These are phyloP conservation scores for Rallus limicola DNA, from an alignment of 2,113 vertebrate genomes.

Conservation along the genomic window DNA sequence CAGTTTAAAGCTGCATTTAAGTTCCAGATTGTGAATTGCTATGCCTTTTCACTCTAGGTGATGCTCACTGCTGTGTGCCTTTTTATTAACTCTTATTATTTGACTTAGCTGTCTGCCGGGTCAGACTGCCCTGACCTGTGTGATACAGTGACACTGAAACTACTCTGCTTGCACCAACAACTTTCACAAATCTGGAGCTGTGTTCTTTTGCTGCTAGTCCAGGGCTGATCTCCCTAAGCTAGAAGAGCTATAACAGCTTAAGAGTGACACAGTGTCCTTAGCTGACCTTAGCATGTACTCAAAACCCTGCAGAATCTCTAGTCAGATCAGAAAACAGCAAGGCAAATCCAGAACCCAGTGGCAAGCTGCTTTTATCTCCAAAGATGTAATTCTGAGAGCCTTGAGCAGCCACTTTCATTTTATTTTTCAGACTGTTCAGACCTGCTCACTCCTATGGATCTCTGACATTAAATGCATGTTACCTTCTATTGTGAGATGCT, in stretches of 20 bases:
- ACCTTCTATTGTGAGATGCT: not conserved
- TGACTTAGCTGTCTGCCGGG: not conserved
- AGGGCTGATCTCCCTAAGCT: not conserved
- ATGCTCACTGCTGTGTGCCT: not conserved
- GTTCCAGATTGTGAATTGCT: not conserved
- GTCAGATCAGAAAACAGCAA: not conserved
- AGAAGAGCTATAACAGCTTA: not conserved
- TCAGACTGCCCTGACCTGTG: not conserved
- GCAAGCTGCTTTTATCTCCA: not conserved
- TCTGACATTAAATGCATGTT: not conserved
- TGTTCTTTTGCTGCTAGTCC: not conserved
- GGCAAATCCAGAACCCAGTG: not conserved
- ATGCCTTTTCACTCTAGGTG: not conserved
- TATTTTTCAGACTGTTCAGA: not conserved
- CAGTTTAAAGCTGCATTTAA: not conserved
- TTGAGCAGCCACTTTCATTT: not conserved
- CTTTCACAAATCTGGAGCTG: not conserved
- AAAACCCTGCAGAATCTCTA: not conserved
- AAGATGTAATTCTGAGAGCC: not conserved
- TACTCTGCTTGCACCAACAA: not conserved
- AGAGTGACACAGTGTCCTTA: slow-evolving; percentile 15
- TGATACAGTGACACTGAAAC: not conserved
- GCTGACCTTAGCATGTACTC: not conserved
- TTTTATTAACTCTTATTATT: slow-evolving; percentile 3
- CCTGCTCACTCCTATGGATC: not conserved